Evolutionary conservation across 1,140 invertebrate species (phyloP).

Genomic region (Zaprionus camerounensis): DNA sequence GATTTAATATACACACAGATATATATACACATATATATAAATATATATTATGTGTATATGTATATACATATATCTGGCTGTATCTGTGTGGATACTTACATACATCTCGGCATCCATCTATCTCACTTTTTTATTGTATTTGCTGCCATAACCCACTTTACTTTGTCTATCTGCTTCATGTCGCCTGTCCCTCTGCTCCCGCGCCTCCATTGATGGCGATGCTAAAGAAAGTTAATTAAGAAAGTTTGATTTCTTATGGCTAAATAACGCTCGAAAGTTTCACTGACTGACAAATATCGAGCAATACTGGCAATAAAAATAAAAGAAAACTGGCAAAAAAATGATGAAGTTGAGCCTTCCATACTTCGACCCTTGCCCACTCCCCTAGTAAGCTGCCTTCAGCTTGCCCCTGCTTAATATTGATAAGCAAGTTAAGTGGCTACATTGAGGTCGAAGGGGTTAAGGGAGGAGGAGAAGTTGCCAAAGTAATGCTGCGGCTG

Average conservation of each 20-base stretch:
- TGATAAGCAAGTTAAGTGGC: constrained; percentile 61
- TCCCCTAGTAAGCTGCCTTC: no score
- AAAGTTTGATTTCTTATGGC: constrained; percentile 82
- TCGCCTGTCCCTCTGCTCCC: constrained; percentile 10
- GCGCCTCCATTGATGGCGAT: constrained; percentile 29
- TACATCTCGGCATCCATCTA: constrained; percentile 1
- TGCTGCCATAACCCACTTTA: constrained; percentile 41
- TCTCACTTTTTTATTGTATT: constrained; percentile 13
- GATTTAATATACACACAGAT: neutral
- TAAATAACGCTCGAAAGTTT: constrained; percentile 81
- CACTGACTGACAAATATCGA: constrained; percentile 61
- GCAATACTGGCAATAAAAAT: constrained; percentile 44
- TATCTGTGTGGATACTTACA: neutral
- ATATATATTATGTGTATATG: neutral
- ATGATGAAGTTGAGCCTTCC: constrained; percentile 41
- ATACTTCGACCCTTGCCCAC: no score
- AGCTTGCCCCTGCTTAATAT: constrained; percentile 18
- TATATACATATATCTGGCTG: neutral
- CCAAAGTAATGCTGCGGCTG: constrained; percentile 13
- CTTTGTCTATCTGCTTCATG: constrained; percentile 41
- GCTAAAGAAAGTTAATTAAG: constrained; percentile 79
- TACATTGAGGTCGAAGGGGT: constrained; percentile 31
- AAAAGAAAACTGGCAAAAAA: constrained; percentile 41
- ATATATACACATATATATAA: neutral
- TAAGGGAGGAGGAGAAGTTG: neutral